These are phyloP conservation scores for Leptocoma aspasia DNA, from an alignment of 2,113 vertebrate species.

Conservation along the genomic window DNA sequence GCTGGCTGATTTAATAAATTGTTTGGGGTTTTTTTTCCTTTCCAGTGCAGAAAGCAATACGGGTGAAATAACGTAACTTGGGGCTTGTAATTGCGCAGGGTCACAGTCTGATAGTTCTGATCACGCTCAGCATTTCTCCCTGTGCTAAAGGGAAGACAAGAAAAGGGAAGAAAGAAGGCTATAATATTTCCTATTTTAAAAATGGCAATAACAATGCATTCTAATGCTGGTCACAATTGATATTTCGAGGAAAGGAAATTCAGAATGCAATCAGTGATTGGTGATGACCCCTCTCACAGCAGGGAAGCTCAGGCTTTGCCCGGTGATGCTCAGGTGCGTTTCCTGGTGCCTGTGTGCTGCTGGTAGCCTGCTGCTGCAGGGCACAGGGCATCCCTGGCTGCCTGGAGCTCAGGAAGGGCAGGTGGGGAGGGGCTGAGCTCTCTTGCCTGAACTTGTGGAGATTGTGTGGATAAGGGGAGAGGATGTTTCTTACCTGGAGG, in stretches of 20 bases:
- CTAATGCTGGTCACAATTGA: background rate
- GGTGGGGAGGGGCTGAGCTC: background rate
- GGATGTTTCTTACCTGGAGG: background rate
- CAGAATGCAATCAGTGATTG: background rate
- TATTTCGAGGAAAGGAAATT: background rate
- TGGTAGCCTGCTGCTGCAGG: background rate
- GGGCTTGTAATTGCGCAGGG: background rate
- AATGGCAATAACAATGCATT: background rate
- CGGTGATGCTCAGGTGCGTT: background rate
- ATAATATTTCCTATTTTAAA: background rate
- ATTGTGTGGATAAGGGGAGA: background rate
- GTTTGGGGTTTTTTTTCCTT: rapidly evolving
- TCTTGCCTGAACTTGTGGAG: background rate
- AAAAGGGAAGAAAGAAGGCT: background rate
- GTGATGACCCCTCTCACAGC: background rate
- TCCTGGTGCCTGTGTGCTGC: background rate
- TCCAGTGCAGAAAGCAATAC: background rate
- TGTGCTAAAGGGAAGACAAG: background rate
- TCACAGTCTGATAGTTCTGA: background rate
- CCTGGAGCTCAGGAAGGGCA: background rate
- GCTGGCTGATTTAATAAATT: background rate
- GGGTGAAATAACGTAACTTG: background rate
- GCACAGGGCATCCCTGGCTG: background rate
- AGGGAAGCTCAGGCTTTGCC: background rate
- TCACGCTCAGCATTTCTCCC: background rate